Conservation (phyloP, 2,888 invertebrate species). For the Drosophila falleni region DNA sequence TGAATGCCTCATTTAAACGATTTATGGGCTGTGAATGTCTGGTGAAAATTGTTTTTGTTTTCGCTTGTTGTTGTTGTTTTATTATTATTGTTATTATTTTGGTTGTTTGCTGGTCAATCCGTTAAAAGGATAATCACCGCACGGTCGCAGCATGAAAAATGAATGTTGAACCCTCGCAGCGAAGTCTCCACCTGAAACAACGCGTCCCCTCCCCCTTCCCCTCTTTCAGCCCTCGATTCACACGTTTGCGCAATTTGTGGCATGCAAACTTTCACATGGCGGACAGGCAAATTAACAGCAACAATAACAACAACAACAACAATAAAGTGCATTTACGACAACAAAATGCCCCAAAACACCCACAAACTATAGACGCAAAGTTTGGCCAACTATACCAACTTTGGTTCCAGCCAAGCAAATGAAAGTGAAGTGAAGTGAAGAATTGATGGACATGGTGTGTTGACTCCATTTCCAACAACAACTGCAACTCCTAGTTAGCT, state of each 20-base stretch:
- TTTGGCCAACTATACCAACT: constrained; percentile 37
- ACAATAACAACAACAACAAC: constrained; percentile 41
- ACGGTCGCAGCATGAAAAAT: constrained; percentile 59
- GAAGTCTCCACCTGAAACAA: constrained; percentile 17
- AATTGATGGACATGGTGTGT: constrained; percentile 79
- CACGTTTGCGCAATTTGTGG: constrained; percentile 77
- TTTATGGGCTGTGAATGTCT: constrained; percentile 75
- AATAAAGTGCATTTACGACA: constrained; percentile 43
- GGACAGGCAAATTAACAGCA: constrained; percentile 66
- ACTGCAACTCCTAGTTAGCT: constrained; percentile 16
- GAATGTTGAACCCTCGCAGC: constrained; percentile 74
- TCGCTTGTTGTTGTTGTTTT: constrained; percentile 16
- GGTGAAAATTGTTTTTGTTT: constrained; percentile 32
- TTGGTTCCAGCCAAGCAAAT: constrained; percentile 47
- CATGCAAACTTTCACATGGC: constrained; percentile 79
- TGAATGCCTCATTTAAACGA: constrained; percentile 73
- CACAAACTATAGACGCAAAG: constrained; percentile 51
- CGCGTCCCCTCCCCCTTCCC: not conserved
- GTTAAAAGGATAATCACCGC: constrained; percentile 75
- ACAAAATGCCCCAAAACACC: constrained; percentile 71
- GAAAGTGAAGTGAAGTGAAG: constrained; percentile 84
- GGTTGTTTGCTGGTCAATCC: constrained; percentile 41
- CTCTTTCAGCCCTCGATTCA: constrained; percentile 39
- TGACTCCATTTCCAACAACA: constrained; percentile 1
- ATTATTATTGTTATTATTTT: constrained; percentile 27